Evolutionary conservation across 2,888 invertebrate genomes (phyloP), one percentile per base, ranked within the genome.

Genomic region (Selenia dentaria): DNA sequence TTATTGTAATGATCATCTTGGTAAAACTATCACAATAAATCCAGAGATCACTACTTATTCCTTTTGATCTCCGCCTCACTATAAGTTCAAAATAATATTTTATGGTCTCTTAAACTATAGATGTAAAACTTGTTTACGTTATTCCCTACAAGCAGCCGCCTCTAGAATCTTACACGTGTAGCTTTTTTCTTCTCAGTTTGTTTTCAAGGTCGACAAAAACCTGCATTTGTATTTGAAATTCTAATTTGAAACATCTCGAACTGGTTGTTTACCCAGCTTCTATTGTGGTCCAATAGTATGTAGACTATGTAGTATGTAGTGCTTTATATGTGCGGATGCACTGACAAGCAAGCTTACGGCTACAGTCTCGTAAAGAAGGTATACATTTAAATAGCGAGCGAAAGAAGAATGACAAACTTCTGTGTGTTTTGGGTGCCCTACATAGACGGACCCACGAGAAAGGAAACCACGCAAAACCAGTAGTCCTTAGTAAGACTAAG

Each of bases 151-250:
- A 16, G 35, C 6, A 24, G 24, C n/a, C 9, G 12, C 22, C 25
- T 2, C 4, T 16, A 3, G 1, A n/a, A 3, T 6, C 6, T 12
- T 27, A 18, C 33, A 45, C 44, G 38, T 45, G 44, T 24, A 20
- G 2, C 4, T 29, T 40, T 40, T 40, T 35, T 40, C 37, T 34
- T 40, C 37, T 34, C 18, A 6, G 11, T 13, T 5, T 6, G 26
- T 6, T 14, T 27, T 9, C 40, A 47, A 47, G 47, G 47, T 26
- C 40, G 13, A 8, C 25, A n/a, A 27, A 35, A 47, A 47, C 47
- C 41, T 41, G 47, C 47, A 41, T 22, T 27, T 18, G 32, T 27
- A 37, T 47, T 45, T 41, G 12, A 33, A 41, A 41, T 36, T 41
- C n/a, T 26, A 47, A 47, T 32, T 28, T 6, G 8, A 10, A 35